Evolutionary conservation across 2,888 invertebrate species (phyloP), one percentile per base, ranked within the genome.

Genomic region (Serripes groenlandicus): DNA sequence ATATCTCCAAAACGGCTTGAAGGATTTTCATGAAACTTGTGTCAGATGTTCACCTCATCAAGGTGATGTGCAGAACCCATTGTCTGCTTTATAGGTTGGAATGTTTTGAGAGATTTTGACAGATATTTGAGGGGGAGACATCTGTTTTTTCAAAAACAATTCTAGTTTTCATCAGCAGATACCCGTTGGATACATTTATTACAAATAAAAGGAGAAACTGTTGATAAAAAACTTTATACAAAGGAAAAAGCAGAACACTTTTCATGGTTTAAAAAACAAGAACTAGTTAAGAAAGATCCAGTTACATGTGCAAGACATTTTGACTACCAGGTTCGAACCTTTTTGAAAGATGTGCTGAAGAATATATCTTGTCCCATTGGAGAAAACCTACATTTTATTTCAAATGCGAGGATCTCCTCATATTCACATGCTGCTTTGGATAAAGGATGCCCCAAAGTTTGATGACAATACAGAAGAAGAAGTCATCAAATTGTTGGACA

Each of bases 241-340:
- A n/a, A 15, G 5, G 56, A 56, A 23, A n/a, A 56, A 9, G n/a
- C n/a, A 15, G n/a, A 56, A 15, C 5, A 5, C 5, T n/a, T 56
- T 9, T 56, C 56, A n/a, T 56, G 56, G 56, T 7, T 7, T 15
- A n/a, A 56, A n/a, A 56, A 56, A 56, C 5, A 5, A n/a, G 3
- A 32, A 18, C 35, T 64, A 35, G 49, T 75, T 37, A n/a, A 75
- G 21, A 21, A 23, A 69, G 75, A 75, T 68, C 75, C 75, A 49
- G 75, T 75, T 4, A 75, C 75, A n/a, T 75, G 75, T 69, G 28
- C 58, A 54, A 49, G 75, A 35, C 69, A 68, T 34, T 73, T 73
- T 49, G 73, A 73, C n/a, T 7, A 62, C 32, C 52, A 62, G 21
- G 60, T 62, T 37, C 37, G 62, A 30, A 1, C 7, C 2, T 73